phyloP scores from a whole-genome alignment of 2,797 vertebrate genomes.

The Pelochelys cantorii region DNA sequence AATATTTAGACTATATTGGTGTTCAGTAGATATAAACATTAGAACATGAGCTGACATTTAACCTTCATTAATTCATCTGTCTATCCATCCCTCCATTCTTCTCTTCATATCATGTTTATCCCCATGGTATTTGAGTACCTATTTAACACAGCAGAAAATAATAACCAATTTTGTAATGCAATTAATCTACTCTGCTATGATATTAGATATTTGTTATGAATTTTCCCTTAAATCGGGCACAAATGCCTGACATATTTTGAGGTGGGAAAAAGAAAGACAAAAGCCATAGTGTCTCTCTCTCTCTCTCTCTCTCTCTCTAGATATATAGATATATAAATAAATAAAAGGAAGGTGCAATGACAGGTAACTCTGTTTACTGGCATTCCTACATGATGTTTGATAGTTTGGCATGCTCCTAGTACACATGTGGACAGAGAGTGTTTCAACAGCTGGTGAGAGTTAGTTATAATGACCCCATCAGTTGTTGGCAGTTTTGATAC shows the following conservation, averaged over 20 bases:
- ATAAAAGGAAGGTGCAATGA: background rate
- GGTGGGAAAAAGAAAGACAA: background rate
- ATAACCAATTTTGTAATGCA: background rate
- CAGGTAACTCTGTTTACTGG: background rate
- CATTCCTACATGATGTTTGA: background rate
- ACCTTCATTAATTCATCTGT: background rate
- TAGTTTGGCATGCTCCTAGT: slow-evolving; percentile 6
- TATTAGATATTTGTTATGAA: background rate
- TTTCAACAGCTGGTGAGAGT: slow-evolving; percentile 38
- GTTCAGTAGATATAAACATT: background rate
- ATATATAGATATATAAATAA: background rate
- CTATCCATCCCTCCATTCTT: background rate
- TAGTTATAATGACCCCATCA: slow-evolving; percentile 28
- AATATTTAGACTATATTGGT: background rate
- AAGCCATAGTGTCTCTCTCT: background rate
- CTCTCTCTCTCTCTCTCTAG: too few species aligned
- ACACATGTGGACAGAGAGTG: background rate
- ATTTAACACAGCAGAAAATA: background rate
- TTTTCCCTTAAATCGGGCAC: background rate
- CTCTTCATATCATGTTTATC: background rate
- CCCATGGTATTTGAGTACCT: background rate
- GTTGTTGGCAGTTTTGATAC: slow-evolving; percentile 18
- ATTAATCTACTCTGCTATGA: background rate
- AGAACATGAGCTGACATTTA: background rate
- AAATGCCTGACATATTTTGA: background rate